A percentile compares a stretch with the other conserved stretches of the same genome.
These are phyloP conservation scores for Plagodis dolabraria DNA, from an alignment of 2,888 invertebrate genomes.

Conservation along the genomic window DNA sequence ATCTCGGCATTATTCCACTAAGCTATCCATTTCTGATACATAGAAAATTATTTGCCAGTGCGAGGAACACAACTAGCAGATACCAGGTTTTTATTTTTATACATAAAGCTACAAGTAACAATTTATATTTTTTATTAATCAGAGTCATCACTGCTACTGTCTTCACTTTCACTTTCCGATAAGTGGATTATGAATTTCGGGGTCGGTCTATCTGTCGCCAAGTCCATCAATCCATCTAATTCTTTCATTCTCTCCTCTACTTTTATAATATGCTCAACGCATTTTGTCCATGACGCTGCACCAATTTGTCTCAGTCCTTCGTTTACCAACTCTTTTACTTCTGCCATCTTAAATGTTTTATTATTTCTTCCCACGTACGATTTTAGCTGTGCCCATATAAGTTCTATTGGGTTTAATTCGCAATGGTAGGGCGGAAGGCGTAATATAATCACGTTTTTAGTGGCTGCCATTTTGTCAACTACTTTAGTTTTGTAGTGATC, in stretches of 20 bases:
- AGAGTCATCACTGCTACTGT: no score
- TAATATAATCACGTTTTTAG: not conserved
- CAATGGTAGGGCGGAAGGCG: constrained; percentile 1
- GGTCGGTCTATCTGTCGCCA: no score
- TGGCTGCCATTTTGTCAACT: constrained; percentile 1
- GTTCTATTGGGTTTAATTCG: not conserved
- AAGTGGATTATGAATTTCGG: no score
- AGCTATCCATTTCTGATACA: no score
- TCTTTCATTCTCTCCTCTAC: not conserved
- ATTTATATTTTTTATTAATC: no score
- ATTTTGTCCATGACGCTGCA: not conserved
- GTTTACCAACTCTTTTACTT: not conserved
- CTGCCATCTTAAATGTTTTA: not conserved
- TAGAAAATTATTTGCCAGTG: no score
- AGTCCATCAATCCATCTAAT: not conserved
- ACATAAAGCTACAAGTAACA: no score
- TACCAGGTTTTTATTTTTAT: no score
- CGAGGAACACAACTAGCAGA: no score
- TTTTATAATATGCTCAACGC: not conserved
- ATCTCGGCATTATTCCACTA: no score
- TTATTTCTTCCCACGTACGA: not conserved
- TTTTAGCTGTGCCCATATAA: constrained; percentile 1
- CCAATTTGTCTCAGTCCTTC: not conserved
- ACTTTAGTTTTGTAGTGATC: not conserved
- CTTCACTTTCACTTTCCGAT: no score